A percentile compares a stretch with the other conserved stretches of the same genome.
Conservation (phyloP, 2,797 vertebrate species). For the Darevskia mixta region DNA sequence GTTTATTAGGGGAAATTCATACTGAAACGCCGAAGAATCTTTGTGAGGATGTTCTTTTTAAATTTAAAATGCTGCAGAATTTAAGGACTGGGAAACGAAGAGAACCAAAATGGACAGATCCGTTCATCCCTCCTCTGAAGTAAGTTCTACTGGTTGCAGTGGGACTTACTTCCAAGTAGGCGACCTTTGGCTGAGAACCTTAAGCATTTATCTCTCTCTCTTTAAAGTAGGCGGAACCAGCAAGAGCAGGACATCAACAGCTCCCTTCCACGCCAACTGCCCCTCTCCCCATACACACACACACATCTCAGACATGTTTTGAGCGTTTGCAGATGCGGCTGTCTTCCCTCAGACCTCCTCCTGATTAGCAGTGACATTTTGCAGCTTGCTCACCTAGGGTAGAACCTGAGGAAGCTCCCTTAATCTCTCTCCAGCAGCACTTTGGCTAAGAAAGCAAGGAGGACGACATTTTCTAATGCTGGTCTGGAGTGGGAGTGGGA, state of each 20-base stretch:
- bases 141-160: not conserved
- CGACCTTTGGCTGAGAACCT: no score
- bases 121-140: not conserved
- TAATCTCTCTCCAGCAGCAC: not conserved
- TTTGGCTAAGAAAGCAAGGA: not conserved
- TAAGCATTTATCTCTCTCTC: not conserved
- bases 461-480: not conserved
- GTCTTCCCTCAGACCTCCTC: not conserved
- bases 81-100: no score
- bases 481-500: not conserved
- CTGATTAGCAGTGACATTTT: slow-evolving; percentile 11
- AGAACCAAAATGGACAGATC: no score
- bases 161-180: not conserved
- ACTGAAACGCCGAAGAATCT: no score
- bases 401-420: not conserved
- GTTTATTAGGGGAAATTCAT: no score
- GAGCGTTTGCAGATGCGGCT: not conserved
- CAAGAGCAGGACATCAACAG: not conserved
- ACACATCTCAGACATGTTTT: not conserved
- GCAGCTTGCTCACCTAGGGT: not conserved
- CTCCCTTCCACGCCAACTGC: no score
- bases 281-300: no score
- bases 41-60: no score
- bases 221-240: not conserved
- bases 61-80: no score